Evolutionary conservation across 2,113 vertebrate species (phyloP).

Genomic region (Monarcha castaneiventris): DNA sequence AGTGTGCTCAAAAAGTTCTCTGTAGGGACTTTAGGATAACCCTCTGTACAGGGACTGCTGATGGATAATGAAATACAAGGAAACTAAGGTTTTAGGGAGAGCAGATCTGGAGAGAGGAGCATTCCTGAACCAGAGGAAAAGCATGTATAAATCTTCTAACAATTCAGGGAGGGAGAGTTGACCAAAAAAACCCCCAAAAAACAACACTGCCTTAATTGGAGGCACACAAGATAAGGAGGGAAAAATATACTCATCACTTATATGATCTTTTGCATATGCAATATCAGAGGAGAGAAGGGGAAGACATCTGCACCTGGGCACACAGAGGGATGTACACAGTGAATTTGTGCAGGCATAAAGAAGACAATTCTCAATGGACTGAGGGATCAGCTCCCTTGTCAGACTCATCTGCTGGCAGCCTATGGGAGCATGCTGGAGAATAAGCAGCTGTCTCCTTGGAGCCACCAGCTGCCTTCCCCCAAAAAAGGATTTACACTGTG

Average conservation of each 20-base stretch:
- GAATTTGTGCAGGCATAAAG: background rate
- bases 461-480: background rate
- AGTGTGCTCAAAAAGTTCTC: background rate
- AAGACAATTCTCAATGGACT: background rate
- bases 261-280: background rate
- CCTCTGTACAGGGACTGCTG: background rate
- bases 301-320: background rate
- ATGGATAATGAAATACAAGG: background rate
- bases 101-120: background rate
- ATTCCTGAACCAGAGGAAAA: background rate
- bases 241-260: background rate
- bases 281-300: background rate
- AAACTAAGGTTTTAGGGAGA: background rate
- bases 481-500: background rate
- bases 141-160: background rate
- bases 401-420: background rate
- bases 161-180: background rate
- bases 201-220: background rate
- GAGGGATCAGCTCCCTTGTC: background rate
- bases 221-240: background rate
- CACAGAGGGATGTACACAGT: background rate
- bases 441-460: slow-evolving; percentile 26
- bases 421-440: background rate
- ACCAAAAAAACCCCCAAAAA: background rate
- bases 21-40: background rate